Conservation (phyloP, 2,113 vertebrate species). For the Chitala chitala region DNA sequence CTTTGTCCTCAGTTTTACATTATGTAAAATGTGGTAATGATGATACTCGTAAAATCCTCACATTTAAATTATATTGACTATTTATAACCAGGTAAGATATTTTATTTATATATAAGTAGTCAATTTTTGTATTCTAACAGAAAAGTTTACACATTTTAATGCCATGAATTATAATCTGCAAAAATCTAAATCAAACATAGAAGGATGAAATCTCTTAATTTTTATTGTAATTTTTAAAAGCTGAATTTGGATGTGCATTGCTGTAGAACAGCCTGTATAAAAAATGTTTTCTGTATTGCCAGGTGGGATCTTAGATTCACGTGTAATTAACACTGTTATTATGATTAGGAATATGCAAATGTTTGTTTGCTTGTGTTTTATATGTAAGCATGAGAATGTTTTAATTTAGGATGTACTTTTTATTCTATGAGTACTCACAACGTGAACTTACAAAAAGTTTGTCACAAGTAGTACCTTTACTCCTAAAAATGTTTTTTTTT, state of each 20-base stretch:
- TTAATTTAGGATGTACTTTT: too few species aligned
- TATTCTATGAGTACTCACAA: neutral
- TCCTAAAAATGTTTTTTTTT: constrained; percentile 3
- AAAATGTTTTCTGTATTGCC: constrained; percentile 7
- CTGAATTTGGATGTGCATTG: neutral
- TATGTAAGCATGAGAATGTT: too few species aligned
- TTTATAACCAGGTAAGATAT: too few species aligned
- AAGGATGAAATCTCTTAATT: constrained; percentile 14
- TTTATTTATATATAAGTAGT: too few species aligned
- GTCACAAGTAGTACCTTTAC: constrained; percentile 7
- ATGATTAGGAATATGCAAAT: neutral
- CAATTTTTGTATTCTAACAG: neutral
- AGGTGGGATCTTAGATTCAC: neutral
- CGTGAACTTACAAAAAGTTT: neutral
- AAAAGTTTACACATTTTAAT: neutral
- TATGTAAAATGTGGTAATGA: too few species aligned
- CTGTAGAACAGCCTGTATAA: neutral
- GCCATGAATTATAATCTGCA: neutral
- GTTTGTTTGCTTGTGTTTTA: neutral
- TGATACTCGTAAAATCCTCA: too few species aligned
- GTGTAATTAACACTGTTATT: neutral
- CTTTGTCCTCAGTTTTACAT: too few species aligned
- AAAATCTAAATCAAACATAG: constrained; percentile 19
- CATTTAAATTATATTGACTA: too few species aligned
- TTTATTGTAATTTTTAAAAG: constrained; percentile 14